phyloP scores from a whole-genome alignment of 2,113 vertebrate species.

The Nothoprocta pentlandii region DNA sequence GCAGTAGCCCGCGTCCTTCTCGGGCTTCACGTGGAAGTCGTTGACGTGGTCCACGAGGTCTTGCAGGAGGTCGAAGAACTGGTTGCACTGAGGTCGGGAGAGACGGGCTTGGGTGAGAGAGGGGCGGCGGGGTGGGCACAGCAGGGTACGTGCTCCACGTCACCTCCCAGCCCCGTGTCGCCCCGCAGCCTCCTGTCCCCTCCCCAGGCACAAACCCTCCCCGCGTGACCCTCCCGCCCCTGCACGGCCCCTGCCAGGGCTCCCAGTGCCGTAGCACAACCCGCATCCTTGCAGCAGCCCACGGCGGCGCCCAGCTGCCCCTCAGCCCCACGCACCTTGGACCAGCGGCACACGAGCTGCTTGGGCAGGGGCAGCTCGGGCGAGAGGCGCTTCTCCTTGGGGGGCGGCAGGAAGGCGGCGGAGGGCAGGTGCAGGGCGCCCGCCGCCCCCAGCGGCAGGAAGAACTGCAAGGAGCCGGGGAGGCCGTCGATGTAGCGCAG shows the following conservation, averaged over 20 bases:
- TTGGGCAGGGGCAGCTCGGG: slow-evolving; percentile 90
- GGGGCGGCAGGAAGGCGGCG: slow-evolving; percentile 87
- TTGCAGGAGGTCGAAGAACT: slow-evolving; percentile 95
- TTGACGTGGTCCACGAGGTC: slow-evolving; percentile 98
- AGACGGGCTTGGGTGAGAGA: neutral
- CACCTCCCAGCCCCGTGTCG: neutral
- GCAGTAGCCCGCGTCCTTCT: slow-evolving; percentile 96
- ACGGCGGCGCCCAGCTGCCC: too few relatives aligned
- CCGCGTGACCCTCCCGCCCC: neutral
- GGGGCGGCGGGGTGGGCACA: neutral
- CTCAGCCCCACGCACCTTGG: slow-evolving; percentile 82
- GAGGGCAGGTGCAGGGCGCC: slow-evolving; percentile 89
- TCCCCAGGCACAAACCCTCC: too few relatives aligned
- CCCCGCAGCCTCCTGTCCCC: too few relatives aligned
- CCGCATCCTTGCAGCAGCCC: neutral
- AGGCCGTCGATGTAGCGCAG: slow-evolving; percentile 84
- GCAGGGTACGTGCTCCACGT: too few relatives aligned
- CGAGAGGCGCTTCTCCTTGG: slow-evolving; percentile 87
- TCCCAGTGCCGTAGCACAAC: too few relatives aligned
- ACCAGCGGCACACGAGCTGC: slow-evolving; percentile 94
- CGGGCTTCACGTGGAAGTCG: slow-evolving; percentile 95
- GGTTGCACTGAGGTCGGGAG: slow-evolving; percentile 85
- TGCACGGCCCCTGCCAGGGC: too few relatives aligned
- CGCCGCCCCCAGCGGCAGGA: slow-evolving; percentile 88
- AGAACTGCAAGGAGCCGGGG: slow-evolving; percentile 92